A percentile compares a stretch with the other conserved stretches of the same genome.
Conservation (phyloP, 2,113 vertebrate genomes). For the Holacanthus passer region DNA sequence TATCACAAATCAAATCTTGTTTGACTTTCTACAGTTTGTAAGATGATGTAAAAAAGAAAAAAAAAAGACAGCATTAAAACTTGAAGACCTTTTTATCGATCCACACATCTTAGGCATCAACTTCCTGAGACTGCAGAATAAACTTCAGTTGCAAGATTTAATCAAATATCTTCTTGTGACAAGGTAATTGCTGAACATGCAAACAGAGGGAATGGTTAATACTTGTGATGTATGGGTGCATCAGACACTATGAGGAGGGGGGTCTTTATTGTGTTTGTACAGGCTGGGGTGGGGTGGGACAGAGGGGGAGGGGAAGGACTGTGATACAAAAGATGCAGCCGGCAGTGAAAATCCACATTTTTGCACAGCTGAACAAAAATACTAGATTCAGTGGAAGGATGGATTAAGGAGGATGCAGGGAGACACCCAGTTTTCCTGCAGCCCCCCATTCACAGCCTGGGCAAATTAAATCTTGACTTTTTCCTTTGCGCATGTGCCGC, state of each 20-base stretch:
- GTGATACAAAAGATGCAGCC: slow-evolving; percentile 49
- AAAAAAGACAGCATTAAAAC: too few relatives aligned
- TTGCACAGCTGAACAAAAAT: background rate
- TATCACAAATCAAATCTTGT: too few relatives aligned
- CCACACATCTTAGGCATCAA: background rate
- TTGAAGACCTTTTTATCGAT: background rate
- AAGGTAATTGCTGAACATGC: background rate
- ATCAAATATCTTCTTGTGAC: background rate
- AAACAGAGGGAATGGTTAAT: background rate
- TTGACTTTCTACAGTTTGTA: too few relatives aligned
- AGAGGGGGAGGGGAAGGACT: slow-evolving; percentile 25
- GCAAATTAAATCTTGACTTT: slow-evolving; percentile 64
- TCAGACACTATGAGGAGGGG: background rate
- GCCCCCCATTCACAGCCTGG: slow-evolving; percentile 48
- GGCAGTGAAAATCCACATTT: background rate
- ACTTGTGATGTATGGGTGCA: background rate
- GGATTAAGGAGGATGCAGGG: background rate
- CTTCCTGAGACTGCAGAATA: background rate
- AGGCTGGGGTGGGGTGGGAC: slow-evolving; percentile 19
- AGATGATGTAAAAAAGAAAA: too few relatives aligned
- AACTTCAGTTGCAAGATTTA: background rate
- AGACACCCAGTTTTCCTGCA: slow-evolving; percentile 5
- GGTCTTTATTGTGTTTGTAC: slow-evolving; percentile 33
- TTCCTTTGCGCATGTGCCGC: slow-evolving; percentile 78
- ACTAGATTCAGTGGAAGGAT: background rate